Conservation (phyloP, 1,140 invertebrate genomes). For the Diploscapter pachys region DNA sequence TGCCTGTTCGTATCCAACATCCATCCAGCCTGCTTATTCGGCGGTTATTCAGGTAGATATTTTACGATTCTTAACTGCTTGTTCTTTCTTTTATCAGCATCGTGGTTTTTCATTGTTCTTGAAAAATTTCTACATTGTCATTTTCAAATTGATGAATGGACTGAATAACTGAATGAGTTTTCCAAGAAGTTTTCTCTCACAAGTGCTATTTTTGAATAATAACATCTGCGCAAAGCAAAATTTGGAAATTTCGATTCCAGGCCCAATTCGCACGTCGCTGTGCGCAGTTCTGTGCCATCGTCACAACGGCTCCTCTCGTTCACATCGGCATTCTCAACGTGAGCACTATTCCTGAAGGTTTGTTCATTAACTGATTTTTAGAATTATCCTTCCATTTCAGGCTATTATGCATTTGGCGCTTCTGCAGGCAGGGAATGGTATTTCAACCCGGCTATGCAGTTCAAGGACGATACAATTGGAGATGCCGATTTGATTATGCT, state of each 20-base stretch:
- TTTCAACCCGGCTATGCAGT: slow-evolving; percentile 54
- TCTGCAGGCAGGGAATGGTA: slow-evolving; percentile 57
- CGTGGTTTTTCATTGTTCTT: neutral
- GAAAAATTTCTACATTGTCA: neutral
- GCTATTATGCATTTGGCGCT: slow-evolving; percentile 58
- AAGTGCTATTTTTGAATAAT: too few species aligned
- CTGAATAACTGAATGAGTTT: slow-evolving; percentile 3
- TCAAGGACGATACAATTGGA: slow-evolving; percentile 57
- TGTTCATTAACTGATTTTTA: slow-evolving; percentile 31
- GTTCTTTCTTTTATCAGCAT: too few species aligned
- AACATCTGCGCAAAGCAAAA: neutral
- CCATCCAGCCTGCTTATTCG: slow-evolving; percentile 55
- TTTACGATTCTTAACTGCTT: neutral
- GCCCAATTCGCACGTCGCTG: slow-evolving; percentile 58
- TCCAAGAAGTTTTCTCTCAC: slow-evolving; percentile 9
- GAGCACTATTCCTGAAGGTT: slow-evolving; percentile 45
- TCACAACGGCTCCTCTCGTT: slow-evolving; percentile 58
- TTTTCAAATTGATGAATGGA: neutral
- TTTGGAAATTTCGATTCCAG: slow-evolving; percentile 14
- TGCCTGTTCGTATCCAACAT: slow-evolving; percentile 53
- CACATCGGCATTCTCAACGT: slow-evolving; percentile 54
- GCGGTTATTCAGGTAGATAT: slow-evolving; percentile 52
- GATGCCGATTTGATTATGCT: slow-evolving; percentile 50
- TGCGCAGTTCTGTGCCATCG: slow-evolving; percentile 58
- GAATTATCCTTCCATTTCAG: neutral